These are phyloP conservation scores for Athalia circularis DNA, from an alignment of 2,888 invertebrate genomes.

Conservation along the genomic window DNA sequence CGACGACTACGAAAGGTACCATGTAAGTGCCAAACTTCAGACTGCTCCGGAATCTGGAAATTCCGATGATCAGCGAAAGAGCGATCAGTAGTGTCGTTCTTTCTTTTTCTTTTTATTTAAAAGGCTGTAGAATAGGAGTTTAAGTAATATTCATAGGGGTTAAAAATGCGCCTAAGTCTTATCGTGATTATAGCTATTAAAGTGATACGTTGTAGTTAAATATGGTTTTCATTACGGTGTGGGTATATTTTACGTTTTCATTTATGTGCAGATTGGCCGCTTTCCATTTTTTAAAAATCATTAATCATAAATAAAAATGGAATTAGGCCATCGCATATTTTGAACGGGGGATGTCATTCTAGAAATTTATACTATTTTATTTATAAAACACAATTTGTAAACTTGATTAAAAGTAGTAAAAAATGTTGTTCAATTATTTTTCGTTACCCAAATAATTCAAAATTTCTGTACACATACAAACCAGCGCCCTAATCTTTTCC, in stretches of 20 bases:
- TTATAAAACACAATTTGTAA: background rate
- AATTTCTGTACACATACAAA: too few species aligned
- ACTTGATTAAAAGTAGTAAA: too few species aligned
- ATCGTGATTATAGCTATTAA: constrained; percentile 32
- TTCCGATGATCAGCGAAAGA: constrained; percentile 55
- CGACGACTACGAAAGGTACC: constrained; percentile 64
- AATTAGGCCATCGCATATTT: constrained; percentile 35
- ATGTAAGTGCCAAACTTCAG: constrained; percentile 58
- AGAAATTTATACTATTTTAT: constrained; percentile 23
- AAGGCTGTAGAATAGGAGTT: background rate
- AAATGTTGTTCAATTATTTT: too few species aligned
- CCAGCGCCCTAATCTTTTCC: too few species aligned
- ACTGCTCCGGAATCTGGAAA: constrained; percentile 55
- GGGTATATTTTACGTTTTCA: constrained; percentile 21
- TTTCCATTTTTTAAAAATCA: constrained; percentile 24
- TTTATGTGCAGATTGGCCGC: constrained; percentile 10
- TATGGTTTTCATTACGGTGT: constrained; percentile 30
- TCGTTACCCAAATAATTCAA: too few species aligned
- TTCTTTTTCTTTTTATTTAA: too few species aligned
- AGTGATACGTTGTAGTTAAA: constrained; percentile 14
- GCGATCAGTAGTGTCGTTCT: constrained; percentile 1
- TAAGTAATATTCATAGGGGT: background rate
- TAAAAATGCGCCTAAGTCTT: constrained; percentile 4
- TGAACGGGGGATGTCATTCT: background rate
- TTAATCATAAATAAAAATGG: constrained; percentile 5